Percentiles rank a stretch among this genome's conserved stretches.
Conservation (phyloP, 2,113 vertebrate genomes). For the Anarrhichthys ocellatus region DNA sequence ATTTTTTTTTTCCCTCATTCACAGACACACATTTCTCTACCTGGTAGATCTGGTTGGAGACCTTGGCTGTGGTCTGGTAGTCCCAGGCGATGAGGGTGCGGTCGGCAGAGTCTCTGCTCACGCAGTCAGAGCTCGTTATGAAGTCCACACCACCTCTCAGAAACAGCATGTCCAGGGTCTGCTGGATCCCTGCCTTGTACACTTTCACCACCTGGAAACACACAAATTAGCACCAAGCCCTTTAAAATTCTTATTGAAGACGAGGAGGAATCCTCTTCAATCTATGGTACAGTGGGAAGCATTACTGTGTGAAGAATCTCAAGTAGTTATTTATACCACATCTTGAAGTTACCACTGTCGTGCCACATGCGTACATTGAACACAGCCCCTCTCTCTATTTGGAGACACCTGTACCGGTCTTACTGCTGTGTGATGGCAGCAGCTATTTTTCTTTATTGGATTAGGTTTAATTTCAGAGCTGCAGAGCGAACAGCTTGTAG, state of each 20-base stretch:
- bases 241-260: not conserved
- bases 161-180: conserved; percentile 94
- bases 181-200: conserved; percentile 93
- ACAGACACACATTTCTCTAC: conserved; percentile 48
- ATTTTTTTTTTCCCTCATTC: not conserved
- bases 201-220: conserved; percentile 85
- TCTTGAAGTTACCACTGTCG: not conserved
- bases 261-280: not conserved
- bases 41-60: conserved; percentile 99
- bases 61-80: conserved; percentile 89
- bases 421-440: not conserved
- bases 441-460: not conserved
- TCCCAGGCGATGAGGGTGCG: conserved; percentile 97
- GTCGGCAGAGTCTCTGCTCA: conserved; percentile 96
- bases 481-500: not conserved
- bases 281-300: not conserved
- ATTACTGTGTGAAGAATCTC: not conserved
- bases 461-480: conserved; percentile 3
- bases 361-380: not conserved
- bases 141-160: conserved; percentile 90
- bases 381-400: too few species aligned
- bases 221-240: not conserved
- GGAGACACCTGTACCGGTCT: not conserved
- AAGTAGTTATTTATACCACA: not conserved
- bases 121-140: conserved; percentile 92